These are phyloP conservation scores for Saccopteryx leptura DNA, from an alignment of 2,113 vertebrate genomes.

Conservation along the genomic window DNA sequence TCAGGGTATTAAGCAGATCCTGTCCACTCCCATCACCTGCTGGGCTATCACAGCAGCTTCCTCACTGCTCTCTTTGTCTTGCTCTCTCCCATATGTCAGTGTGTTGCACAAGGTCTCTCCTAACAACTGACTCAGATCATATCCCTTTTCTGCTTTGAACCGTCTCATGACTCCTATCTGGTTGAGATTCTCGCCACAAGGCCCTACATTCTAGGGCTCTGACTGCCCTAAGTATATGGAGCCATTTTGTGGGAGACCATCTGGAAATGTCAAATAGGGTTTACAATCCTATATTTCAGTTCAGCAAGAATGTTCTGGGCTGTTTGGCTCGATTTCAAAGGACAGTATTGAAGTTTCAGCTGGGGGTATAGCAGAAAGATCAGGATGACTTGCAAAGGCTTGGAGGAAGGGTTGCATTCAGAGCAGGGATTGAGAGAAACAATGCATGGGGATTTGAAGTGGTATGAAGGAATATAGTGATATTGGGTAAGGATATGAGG, in stretches of 20 bases:
- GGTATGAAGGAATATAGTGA: background rate
- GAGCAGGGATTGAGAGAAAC: background rate
- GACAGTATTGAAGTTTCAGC: background rate
- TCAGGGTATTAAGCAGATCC: background rate
- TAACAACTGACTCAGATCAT: background rate
- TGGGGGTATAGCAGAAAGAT: slow-evolving; percentile 9
- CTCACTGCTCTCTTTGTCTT: background rate
- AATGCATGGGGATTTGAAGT: background rate
- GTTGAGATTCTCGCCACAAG: background rate
- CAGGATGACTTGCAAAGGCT: background rate
- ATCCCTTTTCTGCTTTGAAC: slow-evolving; percentile 46
- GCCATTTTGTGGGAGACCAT: slow-evolving; percentile 16
- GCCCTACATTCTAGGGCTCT: background rate
- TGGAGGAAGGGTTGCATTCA: background rate
- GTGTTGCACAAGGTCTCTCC: slow-evolving; percentile 26
- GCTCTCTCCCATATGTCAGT: background rate
- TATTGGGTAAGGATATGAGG: background rate
- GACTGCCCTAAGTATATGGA: slow-evolving; percentile 54
- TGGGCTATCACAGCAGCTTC: background rate
- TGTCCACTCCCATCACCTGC: background rate
- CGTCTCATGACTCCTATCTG: slow-evolving; percentile 45
- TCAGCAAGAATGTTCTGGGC: slow-evolving; percentile 2
- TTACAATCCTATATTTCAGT: background rate
- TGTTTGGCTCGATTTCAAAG: background rate
- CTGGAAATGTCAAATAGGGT: background rate